Conservation (phyloP, 2,797 vertebrate species). For the Apogon hyalosoma region DNA sequence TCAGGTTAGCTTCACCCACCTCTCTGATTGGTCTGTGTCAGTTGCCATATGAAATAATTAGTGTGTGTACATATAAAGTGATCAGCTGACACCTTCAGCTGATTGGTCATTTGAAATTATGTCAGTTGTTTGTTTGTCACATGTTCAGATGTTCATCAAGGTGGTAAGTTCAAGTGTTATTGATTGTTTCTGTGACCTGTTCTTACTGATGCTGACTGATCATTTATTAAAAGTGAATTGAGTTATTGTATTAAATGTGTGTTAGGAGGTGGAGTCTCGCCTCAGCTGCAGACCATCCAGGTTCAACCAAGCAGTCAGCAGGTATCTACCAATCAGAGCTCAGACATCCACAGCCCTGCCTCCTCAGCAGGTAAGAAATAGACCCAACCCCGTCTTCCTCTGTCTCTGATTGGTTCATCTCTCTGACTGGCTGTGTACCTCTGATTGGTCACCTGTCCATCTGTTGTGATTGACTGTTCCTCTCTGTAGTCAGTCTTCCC, state of each 20-base stretch:
- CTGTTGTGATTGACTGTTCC: conserved; percentile 4
- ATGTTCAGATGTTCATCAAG: too few species aligned
- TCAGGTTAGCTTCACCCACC: conserved; percentile 71
- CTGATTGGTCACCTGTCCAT: neutral
- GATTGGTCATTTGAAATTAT: too few species aligned
- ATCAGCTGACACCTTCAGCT: too few species aligned
- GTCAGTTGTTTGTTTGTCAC: too few species aligned
- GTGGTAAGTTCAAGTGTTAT: too few species aligned
- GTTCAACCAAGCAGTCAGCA: conserved; percentile 89
- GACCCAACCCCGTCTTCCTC: neutral
- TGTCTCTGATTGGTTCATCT: neutral
- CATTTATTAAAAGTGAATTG: too few species aligned
- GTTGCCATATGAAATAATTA: too few species aligned
- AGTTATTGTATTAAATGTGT: neutral
- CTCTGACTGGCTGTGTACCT: conserved; percentile 9
- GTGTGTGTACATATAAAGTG: too few species aligned
- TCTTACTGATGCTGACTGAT: too few species aligned
- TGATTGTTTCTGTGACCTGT: too few species aligned
- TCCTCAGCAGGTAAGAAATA: conserved; percentile 86
- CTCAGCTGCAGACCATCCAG: conserved; percentile 92
- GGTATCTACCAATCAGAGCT: conserved; percentile 86
- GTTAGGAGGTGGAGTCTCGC: conserved; percentile 88
- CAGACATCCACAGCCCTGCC: conserved; percentile 88
- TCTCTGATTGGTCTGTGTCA: too few species aligned
- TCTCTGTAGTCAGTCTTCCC: conserved; percentile 85